phyloP scores from a whole-genome alignment of 2,797 vertebrate species.

The Cirrhinus molitorella region DNA sequence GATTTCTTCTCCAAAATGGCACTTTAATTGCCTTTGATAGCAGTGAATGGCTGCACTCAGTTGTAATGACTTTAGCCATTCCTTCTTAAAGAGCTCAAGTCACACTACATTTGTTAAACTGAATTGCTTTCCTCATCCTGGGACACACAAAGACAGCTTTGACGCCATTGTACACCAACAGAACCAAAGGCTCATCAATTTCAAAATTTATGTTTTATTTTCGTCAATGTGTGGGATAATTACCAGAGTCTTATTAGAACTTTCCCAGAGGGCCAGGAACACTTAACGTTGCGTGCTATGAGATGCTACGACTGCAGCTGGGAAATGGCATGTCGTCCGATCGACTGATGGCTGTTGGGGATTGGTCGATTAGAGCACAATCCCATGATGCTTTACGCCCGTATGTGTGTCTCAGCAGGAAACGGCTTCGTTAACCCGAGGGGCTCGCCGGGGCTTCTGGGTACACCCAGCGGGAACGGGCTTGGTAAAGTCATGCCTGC shows the following conservation, averaged over 20 bases:
- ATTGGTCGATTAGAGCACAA: constrained; percentile 67
- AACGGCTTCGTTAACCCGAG: constrained; percentile 97
- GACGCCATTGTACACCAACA: constrained; percentile 80
- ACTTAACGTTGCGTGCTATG: constrained; percentile 77
- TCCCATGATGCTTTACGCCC: constrained; percentile 74
- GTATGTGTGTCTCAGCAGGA: constrained; percentile 83
- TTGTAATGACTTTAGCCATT: constrained; percentile 76
- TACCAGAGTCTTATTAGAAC: constrained; percentile 83
- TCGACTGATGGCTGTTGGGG: constrained; percentile 72
- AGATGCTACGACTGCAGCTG: constrained; percentile 70
- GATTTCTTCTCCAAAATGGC: constrained; percentile 57
- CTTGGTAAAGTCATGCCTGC: constrained; percentile 96
- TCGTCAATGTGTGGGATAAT: constrained; percentile 83
- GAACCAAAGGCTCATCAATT: constrained; percentile 85
- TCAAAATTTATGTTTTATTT: constrained; percentile 85
- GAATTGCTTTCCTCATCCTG: constrained; percentile 79
- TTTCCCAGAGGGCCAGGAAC: constrained; percentile 82
- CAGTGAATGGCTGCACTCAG: constrained; percentile 66
- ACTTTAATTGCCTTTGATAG: constrained; percentile 65
- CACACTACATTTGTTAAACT: constrained; percentile 83
- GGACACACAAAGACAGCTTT: constrained; percentile 75
- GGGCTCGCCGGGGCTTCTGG: constrained; percentile 92
- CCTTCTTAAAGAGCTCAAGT: constrained; percentile 75
- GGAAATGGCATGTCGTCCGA: constrained; percentile 67
- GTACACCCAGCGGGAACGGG: constrained; percentile 89